Base-by-base conservation (phyloP, 2,797 vertebrate genomes). In the Fistularia commersonii region DNA sequence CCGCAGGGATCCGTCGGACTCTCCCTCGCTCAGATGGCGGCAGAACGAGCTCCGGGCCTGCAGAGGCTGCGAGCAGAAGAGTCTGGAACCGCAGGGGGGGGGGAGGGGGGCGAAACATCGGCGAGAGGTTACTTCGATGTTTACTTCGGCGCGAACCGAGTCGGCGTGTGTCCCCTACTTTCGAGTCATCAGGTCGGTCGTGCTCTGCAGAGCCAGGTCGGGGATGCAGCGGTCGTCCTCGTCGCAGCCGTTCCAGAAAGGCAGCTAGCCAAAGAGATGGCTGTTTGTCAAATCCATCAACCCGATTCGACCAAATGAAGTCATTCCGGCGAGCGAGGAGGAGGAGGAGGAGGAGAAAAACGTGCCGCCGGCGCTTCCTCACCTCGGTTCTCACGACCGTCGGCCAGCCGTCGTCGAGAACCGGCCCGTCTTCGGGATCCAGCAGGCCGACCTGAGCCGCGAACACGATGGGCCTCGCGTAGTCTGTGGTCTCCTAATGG, bases 191-290 rank as follows among this genome's bases (percentile, higher is more conserved):
- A 99, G 83, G 72, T 98, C 95, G 0, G 90, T 93, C 37, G 69
- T 88, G 55, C 93, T 93, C 5, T 96, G 93, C 69, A 99, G 83
- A 11, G 91, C 89, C 36, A 99, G 90, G 60, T 98, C 93, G 0
- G 97, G 95, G 38, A 94, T 92, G 14, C 97, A 99, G 68, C 92
- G 93, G 60, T 98, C 96, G 0, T 99, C 97, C 61, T 98, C 94
- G 0, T 91, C 95, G 81, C 97, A 99, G 10, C 96, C 97, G 0
- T 98, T 99, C 96, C 96, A 98, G 87, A 98, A 99, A 8, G 97
- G 96, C 45, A 99, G 90, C 97, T 99, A 58, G 3, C 7, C 40
- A 54, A 57, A 46, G 12, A 57, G 7, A 58, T 0, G 13, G 8
- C 1, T 14, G 46, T 36, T 9, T 5, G 13, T 8, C 9, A 12